A percentile compares a stretch with the other conserved stretches of the same genome.
These are phyloP conservation scores for Lithophane semibrunnea DNA, from an alignment of 2,888 invertebrate species.

Conservation along the genomic window DNA sequence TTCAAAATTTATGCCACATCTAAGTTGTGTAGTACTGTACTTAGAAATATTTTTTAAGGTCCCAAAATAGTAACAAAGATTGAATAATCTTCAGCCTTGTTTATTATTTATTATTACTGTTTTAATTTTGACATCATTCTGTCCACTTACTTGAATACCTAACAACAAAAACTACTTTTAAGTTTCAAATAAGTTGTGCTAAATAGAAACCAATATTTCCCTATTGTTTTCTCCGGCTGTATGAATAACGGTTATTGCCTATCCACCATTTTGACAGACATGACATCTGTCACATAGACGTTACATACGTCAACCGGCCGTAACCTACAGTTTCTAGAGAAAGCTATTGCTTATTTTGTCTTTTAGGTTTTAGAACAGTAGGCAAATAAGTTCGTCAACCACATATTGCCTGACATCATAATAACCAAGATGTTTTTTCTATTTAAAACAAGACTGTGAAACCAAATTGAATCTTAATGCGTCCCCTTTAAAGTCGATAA, in stretches of 20 bases:
- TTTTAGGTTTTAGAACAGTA: conserved; percentile 38
- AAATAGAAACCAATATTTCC: neutral
- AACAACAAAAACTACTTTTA: neutral
- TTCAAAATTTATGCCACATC: too few species aligned
- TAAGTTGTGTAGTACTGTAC: too few species aligned
- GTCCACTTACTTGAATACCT: neutral
- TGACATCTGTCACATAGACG: conserved; percentile 49
- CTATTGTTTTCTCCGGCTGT: conserved; percentile 10
- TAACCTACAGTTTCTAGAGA: conserved; percentile 41
- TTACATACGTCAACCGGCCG: conserved; percentile 17
- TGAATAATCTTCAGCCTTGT: neutral
- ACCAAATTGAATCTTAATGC: conserved; percentile 29
- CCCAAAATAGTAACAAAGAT: neutral
- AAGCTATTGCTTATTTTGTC: conserved; percentile 41
- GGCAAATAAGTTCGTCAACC: conserved; percentile 24
- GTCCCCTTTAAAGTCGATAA: conserved; percentile 1
- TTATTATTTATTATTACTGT: too few species aligned
- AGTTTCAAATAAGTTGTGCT: neutral
- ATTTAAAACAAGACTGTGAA: neutral
- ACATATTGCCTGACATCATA: conserved; percentile 11
- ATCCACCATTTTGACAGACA: conserved; percentile 33
- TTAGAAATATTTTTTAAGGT: neutral
- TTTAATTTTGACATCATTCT: neutral
- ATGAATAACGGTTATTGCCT: conserved; percentile 7
- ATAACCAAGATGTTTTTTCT: conserved; percentile 16